Evolutionary conservation across 2,113 vertebrate species (phyloP), one percentile per base, ranked within the genome.

Genomic region (Bolborhynchus lineola): DNA sequence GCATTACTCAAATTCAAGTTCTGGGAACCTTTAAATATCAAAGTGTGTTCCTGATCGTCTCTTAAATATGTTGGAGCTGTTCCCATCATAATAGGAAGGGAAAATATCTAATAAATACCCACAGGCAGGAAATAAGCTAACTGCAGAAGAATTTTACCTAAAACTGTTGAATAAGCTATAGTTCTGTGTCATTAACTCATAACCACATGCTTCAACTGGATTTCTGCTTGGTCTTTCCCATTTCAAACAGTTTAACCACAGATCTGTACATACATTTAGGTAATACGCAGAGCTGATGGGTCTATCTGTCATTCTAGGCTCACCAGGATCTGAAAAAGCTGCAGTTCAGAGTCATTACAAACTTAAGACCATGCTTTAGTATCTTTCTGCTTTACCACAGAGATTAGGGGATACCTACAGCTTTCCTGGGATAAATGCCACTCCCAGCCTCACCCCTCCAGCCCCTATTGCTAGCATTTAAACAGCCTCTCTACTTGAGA

Each of bases 61-160:
- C 83, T 94, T 91, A 94, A 93, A 89, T 76, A 67, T 49, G 41
- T 47, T 91, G 92, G 83, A 70, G 11, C 42, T 87, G 46, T 85
- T 96, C 92, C 91, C 72, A 84, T 42, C 52, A 41, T 84, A 94
- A 83, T 65, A 67, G 70, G 75, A 91, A 93, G 63, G 82, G 70
- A 95, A 95, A 94, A 81, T 74, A 92, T 47, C 86, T 88, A 88
- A 94, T 68, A 96, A 53, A 84, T 82, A 78, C 26, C 70, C 75
- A 92, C 52, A 59, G 71, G 53, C 83, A 93, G 86, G 86, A 95
- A 95, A 93, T 81, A 93, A 71, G 65, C 72, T 96, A 93, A 95
- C 68, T 95, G 72, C 72, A 93, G 60, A 94, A 92, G 86, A 95
- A 96, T 91, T 96, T 88, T 82, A 90, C 92, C 76, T 92, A 81